Percentiles rank a stretch among this genome's conserved stretches.
Conservation (phyloP, 2,797 vertebrate genomes). For the Esox masquinongy region DNA sequence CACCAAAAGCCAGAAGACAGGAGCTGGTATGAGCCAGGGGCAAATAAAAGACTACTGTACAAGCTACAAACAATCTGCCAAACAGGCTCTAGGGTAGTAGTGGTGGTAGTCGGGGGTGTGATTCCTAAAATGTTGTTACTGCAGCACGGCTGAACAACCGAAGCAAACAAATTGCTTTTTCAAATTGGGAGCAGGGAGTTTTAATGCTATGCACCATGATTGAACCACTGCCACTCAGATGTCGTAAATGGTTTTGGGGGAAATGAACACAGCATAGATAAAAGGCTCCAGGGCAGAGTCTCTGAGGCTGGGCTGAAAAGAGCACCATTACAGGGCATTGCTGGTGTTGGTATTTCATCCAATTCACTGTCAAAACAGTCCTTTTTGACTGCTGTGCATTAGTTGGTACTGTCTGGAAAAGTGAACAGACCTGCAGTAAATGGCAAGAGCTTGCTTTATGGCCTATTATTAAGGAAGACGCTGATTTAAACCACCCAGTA, state of each 20-base stretch:
- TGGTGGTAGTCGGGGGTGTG: neutral
- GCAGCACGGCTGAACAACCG: neutral
- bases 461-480: neutral
- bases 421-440: neutral
- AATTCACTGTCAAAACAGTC: neutral
- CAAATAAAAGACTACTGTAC: constrained; percentile 55
- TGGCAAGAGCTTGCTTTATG: neutral
- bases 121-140: constrained; percentile 1
- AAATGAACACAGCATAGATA: neutral
- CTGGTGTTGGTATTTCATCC: neutral
- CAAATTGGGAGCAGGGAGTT: neutral
- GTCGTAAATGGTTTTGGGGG: constrained; percentile 38
- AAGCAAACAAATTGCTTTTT: neutral
- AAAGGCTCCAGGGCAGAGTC: neutral
- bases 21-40: constrained; percentile 41
- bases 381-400: too few species aligned
- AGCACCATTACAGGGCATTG: neutral
- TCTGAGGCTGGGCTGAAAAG: neutral
- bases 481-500: neutral
- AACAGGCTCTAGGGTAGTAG: constrained; percentile 31
- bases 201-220: neutral
- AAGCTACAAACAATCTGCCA: constrained; percentile 37
- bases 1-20: constrained; percentile 29
- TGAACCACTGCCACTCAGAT: constrained; percentile 41
- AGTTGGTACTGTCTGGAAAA: neutral